These are phyloP conservation scores for Oophaga pumilio DNA, from an alignment of 2,113 vertebrate species.

Conservation along the genomic window DNA sequence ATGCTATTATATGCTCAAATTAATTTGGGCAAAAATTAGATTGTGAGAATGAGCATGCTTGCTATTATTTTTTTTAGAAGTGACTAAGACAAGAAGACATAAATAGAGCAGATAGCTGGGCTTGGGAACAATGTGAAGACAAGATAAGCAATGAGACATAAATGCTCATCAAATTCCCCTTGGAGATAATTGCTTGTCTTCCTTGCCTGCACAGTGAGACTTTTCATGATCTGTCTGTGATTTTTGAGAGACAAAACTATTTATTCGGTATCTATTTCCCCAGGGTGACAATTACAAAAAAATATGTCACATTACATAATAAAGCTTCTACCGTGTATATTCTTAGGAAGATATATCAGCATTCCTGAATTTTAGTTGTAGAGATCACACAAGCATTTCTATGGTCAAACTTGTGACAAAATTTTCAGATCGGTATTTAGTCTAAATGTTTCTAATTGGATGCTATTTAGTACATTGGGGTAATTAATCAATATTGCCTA, in stretches of 20 bases:
- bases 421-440: neutral
- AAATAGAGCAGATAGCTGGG: slow-evolving; percentile 54
- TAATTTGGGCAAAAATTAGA: slow-evolving; percentile 19
- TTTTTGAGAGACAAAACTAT: slow-evolving; percentile 44
- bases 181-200: slow-evolving; percentile 51
- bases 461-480: neutral
- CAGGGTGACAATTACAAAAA: slow-evolving; percentile 40
- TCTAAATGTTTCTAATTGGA: neutral
- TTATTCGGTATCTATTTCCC: slow-evolving; percentile 41
- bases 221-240: slow-evolving; percentile 49
- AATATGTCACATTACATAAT: slow-evolving; percentile 16
- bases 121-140: slow-evolving; percentile 48
- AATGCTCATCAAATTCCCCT: slow-evolving; percentile 42
- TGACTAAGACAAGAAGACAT: slow-evolving; percentile 42
- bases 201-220: slow-evolving; percentile 36
- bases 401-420: neutral
- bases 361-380: neutral
- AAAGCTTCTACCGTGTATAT: neutral
- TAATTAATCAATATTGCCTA: no score
- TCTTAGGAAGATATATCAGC: neutral
- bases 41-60: slow-evolving; percentile 1
- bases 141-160: slow-evolving; percentile 52
- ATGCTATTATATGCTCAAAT: neutral
- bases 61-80: slow-evolving; percentile 14
- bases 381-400: neutral